phyloP scores from a whole-genome alignment of 2,888 invertebrate species.

The Pomacea canaliculata region DNA sequence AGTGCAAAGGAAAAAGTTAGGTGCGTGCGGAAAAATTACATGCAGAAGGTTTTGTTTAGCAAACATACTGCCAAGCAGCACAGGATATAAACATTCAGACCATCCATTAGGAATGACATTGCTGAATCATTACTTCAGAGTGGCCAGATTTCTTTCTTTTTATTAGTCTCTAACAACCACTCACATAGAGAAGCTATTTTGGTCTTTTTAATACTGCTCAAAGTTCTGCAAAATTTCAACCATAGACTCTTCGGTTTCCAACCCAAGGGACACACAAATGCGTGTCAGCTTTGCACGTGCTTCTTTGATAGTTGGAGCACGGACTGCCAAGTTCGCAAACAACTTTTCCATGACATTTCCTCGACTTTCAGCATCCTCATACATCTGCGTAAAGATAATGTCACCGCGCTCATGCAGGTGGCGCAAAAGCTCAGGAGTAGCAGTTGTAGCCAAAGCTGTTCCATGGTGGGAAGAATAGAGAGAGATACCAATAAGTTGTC shows the following conservation, averaged over 20 bases:
- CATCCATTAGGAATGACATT: no score
- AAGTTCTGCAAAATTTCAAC: conserved; percentile 2
- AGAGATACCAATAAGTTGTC: conserved; percentile 10
- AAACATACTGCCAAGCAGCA: no score
- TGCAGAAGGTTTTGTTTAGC: no score
- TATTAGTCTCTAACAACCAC: no score
- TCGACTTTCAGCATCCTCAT: not conserved
- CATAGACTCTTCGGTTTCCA: conserved; percentile 11
- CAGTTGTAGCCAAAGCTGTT: conserved; percentile 7
- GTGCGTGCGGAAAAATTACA: no score
- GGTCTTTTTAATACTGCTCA: not conserved
- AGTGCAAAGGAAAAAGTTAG: no score
- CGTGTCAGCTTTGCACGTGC: conserved; percentile 4
- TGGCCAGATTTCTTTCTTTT: no score
- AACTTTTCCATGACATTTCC: not conserved
- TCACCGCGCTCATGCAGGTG: conserved; percentile 4
- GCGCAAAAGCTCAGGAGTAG: not conserved
- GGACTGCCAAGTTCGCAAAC: conserved; percentile 12
- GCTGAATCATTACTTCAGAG: no score
- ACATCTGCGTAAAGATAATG: conserved; percentile 11
- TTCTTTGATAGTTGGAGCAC: not conserved
- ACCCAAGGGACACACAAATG: conserved; percentile 4
- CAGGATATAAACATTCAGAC: no score
- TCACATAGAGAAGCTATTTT: no score
- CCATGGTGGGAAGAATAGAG: conserved; percentile 9